A percentile compares a stretch with the other conserved stretches of the same genome.
phyloP scores from a whole-genome alignment of 2,113 vertebrate species.

The Tupaia chinensis region DNA sequence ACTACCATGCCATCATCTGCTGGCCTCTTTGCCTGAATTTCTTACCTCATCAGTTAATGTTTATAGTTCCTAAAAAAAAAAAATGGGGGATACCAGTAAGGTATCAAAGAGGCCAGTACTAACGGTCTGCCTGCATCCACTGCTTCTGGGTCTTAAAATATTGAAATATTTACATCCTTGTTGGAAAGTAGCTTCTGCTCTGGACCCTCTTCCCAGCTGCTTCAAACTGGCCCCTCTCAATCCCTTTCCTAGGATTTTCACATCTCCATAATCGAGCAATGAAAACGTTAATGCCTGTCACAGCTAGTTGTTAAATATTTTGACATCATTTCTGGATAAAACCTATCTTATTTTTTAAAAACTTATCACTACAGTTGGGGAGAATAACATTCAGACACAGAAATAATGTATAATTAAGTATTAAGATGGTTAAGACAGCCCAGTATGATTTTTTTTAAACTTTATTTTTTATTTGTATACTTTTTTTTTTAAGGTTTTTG shows the following conservation, averaged over 20 bases:
- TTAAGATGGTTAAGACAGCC: not conserved
- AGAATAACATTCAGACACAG: constrained; percentile 9
- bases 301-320: constrained; percentile 21
- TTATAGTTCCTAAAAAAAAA: not conserved
- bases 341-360: constrained; percentile 17
- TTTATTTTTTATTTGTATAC: too few relatives aligned
- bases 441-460: not conserved
- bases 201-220: not conserved
- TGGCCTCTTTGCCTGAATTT: not conserved
- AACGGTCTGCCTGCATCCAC: not conserved
- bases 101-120: not conserved
- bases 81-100: not conserved
- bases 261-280: not conserved
- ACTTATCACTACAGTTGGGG: not conserved
- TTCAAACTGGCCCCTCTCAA: not conserved
- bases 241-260: not conserved
- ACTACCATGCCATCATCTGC: too few relatives aligned
- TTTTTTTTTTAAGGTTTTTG: too few relatives aligned
- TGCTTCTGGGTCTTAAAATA: not conserved
- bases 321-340: not conserved
- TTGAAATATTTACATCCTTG: not conserved
- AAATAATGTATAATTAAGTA: constrained; percentile 35
- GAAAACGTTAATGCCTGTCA: not conserved
- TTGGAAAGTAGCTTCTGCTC: not conserved
- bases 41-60: not conserved